Conservation (phyloP, 2,113 vertebrate genomes). For the Cebidichthys violaceus region DNA sequence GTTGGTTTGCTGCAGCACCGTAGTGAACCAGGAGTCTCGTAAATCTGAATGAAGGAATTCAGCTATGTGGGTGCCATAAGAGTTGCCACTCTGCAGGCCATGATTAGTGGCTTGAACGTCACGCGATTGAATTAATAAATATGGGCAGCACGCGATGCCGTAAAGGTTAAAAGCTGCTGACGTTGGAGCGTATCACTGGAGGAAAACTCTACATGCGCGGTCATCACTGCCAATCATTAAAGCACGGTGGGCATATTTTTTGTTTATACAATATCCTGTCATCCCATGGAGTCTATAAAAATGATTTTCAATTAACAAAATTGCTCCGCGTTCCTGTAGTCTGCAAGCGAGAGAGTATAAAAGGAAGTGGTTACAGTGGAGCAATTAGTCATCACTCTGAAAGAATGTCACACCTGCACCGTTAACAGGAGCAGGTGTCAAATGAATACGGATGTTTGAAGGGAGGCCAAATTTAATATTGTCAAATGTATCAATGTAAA, state of each 20-base stretch:
- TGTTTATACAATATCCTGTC: slow-evolving; percentile 18
- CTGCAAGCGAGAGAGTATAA: slow-evolving; percentile 5
- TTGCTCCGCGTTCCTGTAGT: slow-evolving; percentile 15
- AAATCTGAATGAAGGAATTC: background rate
- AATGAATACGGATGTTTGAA: slow-evolving; percentile 30
- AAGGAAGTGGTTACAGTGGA: slow-evolving; percentile 17
- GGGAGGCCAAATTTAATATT: background rate
- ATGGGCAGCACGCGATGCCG: background rate
- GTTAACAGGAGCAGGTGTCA: slow-evolving; percentile 29
- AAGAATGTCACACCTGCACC: slow-evolving; percentile 15
- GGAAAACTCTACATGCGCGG: background rate
- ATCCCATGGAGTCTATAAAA: slow-evolving; percentile 19
- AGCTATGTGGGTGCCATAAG: background rate
- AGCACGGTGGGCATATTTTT: background rate
- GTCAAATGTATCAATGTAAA: slow-evolving; percentile 4
- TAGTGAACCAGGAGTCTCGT: background rate
- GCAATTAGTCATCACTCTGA: slow-evolving; percentile 26
- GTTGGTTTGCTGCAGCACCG: background rate
- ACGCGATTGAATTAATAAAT: background rate
- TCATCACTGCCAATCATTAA: slow-evolving; percentile 4
- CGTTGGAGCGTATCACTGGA: background rate
- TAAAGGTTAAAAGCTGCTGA: background rate
- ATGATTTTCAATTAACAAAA: slow-evolving; percentile 38
- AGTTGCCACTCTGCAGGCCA: background rate
- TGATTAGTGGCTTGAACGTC: background rate